Conservation (phyloP, 2,888 invertebrate genomes). For the Oscheius onirici region DNA sequence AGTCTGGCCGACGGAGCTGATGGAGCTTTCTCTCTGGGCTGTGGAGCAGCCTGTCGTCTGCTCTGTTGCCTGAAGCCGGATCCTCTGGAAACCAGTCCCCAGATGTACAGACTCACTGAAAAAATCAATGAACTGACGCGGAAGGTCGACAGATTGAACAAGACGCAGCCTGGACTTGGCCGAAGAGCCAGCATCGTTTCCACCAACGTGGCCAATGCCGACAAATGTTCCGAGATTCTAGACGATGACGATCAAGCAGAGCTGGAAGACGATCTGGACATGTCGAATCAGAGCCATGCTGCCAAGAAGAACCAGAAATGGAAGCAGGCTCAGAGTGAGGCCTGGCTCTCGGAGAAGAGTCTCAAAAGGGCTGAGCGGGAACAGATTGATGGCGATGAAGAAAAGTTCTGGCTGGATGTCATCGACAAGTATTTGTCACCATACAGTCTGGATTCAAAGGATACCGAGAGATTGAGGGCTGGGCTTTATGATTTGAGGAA, state of each 20-base stretch:
- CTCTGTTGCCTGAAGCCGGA: constrained; percentile 67
- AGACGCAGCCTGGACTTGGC: constrained; percentile 45
- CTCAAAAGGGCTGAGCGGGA: constrained; percentile 82
- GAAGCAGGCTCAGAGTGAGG: constrained; percentile 61
- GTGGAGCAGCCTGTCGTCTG: constrained; percentile 63
- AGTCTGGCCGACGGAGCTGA: constrained; percentile 41
- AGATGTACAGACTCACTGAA: constrained; percentile 52
- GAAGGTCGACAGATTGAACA: constrained; percentile 63
- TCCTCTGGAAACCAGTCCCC: constrained; percentile 46
- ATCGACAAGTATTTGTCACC: constrained; percentile 91
- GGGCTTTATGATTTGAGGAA: constrained; percentile 94
- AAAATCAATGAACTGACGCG: constrained; percentile 62
- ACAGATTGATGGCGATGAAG: constrained; percentile 82
- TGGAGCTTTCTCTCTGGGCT: constrained; percentile 61
- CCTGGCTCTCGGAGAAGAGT: constrained; percentile 60
- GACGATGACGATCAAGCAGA: constrained; percentile 65
- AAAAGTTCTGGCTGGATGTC: constrained; percentile 92
- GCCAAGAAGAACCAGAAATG: constrained; percentile 66
- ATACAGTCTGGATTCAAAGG: constrained; percentile 84
- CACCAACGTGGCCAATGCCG: constrained; percentile 44
- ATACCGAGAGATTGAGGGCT: constrained; percentile 57
- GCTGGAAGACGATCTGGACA: constrained; percentile 65
- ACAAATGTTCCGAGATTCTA: constrained; percentile 63
- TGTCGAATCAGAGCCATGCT: constrained; percentile 63
- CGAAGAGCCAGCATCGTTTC: constrained; percentile 36